Percentiles rank a stretch among this genome's conserved stretches.
phyloP scores from a whole-genome alignment of 1,140 invertebrate species.

The Coelopa frigida region DNA sequence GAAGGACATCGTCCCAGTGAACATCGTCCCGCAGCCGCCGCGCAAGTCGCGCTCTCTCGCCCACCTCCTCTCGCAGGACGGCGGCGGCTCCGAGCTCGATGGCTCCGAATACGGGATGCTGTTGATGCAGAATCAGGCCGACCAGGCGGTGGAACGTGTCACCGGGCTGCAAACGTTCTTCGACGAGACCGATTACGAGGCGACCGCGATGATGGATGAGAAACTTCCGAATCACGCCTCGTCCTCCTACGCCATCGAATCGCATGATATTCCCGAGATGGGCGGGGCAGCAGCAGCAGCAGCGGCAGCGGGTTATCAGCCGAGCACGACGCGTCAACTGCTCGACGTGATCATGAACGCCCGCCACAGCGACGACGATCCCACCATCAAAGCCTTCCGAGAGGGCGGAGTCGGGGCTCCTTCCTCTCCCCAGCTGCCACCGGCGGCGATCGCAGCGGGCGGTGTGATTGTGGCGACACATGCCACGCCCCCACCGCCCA shows the following conservation, averaged over 20 bases:
- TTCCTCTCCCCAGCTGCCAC: too few relatives aligned
- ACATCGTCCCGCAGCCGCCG: conserved; percentile 57
- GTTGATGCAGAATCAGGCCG: conserved; percentile 23
- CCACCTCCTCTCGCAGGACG: conserved; percentile 45
- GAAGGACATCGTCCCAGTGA: conserved; percentile 54
- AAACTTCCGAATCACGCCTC: conserved; percentile 13
- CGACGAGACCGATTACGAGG: conserved; percentile 44
- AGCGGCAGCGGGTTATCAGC: conserved; percentile 40
- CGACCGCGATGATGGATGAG: conserved; percentile 51
- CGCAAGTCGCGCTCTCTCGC: conserved; percentile 51
- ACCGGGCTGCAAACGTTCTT: conserved; percentile 37
- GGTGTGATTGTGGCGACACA: too few relatives aligned
- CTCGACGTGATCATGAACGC: conserved; percentile 50
- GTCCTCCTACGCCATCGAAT: conserved; percentile 23
- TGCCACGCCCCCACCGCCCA: too few relatives aligned
- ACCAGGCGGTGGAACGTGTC: conserved; percentile 24
- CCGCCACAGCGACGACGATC: conserved; percentile 45
- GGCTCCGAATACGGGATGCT: conserved; percentile 39
- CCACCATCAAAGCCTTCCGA: conserved; percentile 41
- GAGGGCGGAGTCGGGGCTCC: too few relatives aligned
- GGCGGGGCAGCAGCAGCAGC: conserved; percentile 36
- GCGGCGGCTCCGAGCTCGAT: conserved; percentile 37
- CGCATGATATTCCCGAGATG: conserved; percentile 46
- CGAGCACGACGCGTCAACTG: conserved; percentile 49
- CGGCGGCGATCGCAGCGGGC: conserved; percentile 33